phyloP scores from a whole-genome alignment of 2,888 invertebrate genomes.

The Choristoneura rosaceana region DNA sequence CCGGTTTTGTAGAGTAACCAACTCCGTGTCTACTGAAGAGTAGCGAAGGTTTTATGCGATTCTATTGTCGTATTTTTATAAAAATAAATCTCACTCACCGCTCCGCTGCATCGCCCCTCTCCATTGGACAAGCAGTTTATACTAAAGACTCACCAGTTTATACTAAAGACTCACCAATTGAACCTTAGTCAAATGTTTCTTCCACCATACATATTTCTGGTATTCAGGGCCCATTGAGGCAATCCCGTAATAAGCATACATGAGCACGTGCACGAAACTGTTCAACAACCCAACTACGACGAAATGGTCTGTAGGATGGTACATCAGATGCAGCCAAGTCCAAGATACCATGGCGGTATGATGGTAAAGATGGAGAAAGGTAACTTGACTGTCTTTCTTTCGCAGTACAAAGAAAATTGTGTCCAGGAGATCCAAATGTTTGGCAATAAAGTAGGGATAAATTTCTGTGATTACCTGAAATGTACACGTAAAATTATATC shows the following conservation, averaged over 20 bases:
- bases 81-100: too few relatives aligned
- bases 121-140: too few relatives aligned
- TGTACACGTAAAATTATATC: neutral
- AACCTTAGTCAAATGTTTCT: conserved; percentile 92
- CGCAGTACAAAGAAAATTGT: conserved; percentile 95
- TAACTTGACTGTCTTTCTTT: conserved; percentile 91
- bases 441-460: conserved; percentile 92
- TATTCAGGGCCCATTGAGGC: conserved; percentile 90
- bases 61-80: too few relatives aligned
- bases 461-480: conserved; percentile 70
- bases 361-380: conserved; percentile 95
- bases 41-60: too few relatives aligned
- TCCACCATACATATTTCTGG: conserved; percentile 94
- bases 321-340: conserved; percentile 91
- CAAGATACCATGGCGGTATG: conserved; percentile 92
- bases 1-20: too few relatives aligned
- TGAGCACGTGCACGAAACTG: conserved; percentile 91
- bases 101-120: too few relatives aligned
- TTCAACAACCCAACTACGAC: conserved; percentile 90
- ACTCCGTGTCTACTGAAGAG: too few relatives aligned
- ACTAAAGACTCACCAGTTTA: too few relatives aligned
- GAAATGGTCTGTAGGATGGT: conserved; percentile 91
- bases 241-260: conserved; percentile 93
- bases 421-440: conserved; percentile 91
- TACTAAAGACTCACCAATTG: conserved; percentile 88